Conservation (phyloP, 2,888 invertebrate genomes). For the Heliconius cydno region DNA sequence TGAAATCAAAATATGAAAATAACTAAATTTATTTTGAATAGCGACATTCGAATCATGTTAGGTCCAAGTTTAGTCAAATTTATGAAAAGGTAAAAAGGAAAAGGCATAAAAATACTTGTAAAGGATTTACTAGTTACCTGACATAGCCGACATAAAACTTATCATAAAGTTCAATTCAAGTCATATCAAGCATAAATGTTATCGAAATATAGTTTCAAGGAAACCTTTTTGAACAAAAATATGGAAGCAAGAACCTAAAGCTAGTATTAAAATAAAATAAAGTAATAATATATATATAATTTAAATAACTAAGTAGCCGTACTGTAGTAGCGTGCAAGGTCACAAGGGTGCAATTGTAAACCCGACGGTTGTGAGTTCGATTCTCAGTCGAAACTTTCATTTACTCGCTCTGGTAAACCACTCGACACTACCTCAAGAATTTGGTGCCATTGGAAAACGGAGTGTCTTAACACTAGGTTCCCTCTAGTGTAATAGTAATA, state of each 20-base stretch:
- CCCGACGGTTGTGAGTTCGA: no score
- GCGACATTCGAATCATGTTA: not conserved
- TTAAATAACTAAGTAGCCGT: not conserved
- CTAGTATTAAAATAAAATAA: not conserved
- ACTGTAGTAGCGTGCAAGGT: not conserved
- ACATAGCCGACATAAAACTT: conserved; percentile 38
- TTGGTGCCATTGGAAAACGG: no score
- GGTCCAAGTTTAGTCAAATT: conserved; percentile 18
- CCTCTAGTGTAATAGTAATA: not conserved
- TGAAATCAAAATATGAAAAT: not conserved
- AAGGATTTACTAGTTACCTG: conserved; percentile 32
- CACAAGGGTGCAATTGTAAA: no score
- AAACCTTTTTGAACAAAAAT: conserved; percentile 14
- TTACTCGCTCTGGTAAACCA: no score
- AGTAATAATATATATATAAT: not conserved
- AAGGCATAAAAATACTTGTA: conserved; percentile 30
- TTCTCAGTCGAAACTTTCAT: no score
- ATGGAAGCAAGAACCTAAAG: not conserved
- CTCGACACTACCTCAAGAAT: no score
- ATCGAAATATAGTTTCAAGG: conserved; percentile 25
- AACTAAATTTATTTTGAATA: not conserved
- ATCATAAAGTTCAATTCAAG: conserved; percentile 42
- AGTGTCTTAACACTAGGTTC: no score
- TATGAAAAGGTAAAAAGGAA: conserved; percentile 23
- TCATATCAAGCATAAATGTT: conserved; percentile 35